Base-by-base conservation (phyloP, 2,797 vertebrate species). In the Halcyon badia region DNA sequence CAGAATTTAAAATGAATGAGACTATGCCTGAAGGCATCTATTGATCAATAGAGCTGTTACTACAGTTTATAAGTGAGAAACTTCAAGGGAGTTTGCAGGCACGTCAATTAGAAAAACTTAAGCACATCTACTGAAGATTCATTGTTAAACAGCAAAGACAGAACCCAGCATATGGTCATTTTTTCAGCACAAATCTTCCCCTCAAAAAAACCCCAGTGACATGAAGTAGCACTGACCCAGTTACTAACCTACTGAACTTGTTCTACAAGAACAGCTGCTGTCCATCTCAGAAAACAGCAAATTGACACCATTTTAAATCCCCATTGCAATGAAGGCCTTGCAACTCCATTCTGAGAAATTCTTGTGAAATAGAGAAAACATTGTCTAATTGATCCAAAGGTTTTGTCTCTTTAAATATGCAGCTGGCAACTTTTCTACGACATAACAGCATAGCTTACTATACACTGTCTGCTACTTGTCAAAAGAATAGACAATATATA, bases 391-490 rank as follows among this genome's bases (percentile, higher is more conserved):
- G 94, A 76, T 61, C 42, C 20, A 42, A 79, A 54, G 30, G 24
- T 90, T 83, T 80, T 51, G 7, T 76, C 31, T 88, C 71, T 93
- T 84, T 82, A 87, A 87, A 85, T 51, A 89, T 46, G 18, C 15
- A 49, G 24, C 39, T 89, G 62, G 35, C 11, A 80, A 28, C 3
- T 49, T 72, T 87, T 92, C 90, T 81, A 90, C n/a, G 73, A 33
- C 14, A 28, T 49, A 73, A 46, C 46, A 60, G 3, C 46, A 70
- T 62, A 71, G 31, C 31, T 96, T 94, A 19, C 41, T 87, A 51
- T 71, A 87, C 13, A 66, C 33, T 89, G 12, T 80, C 79, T 95
- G 57, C 46, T 90, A 65, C 81, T 89, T 96, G 69, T 80, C 66
- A 81, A 86, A 88, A 94, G 39, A 92, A 58, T 6, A 86, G 83